Percentiles rank a stretch among this genome's conserved stretches.
Conservation (phyloP, 1,140 invertebrate genomes). For the Drosophila bocki region DNA sequence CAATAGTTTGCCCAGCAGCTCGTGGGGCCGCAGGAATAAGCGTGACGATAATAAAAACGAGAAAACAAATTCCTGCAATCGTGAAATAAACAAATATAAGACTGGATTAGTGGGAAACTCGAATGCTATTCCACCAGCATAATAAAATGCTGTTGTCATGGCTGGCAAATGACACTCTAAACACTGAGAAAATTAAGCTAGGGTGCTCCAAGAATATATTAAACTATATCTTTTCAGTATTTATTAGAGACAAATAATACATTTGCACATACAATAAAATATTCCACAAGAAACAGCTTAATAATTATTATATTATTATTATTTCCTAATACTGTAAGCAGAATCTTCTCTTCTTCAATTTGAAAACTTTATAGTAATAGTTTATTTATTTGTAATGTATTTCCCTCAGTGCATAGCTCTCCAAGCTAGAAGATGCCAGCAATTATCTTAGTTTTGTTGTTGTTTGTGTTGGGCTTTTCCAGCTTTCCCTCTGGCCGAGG, state of each 20-base stretch:
- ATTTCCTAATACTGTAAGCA: too few relatives aligned
- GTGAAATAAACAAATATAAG: conserved; percentile 17
- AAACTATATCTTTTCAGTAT: too few relatives aligned
- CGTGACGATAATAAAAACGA: conserved; percentile 84
- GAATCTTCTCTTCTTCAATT: not conserved
- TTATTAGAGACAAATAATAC: too few relatives aligned
- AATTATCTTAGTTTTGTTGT: conserved; percentile 31
- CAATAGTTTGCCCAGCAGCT: conserved; percentile 81
- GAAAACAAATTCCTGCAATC: conserved; percentile 79
- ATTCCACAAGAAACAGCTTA: too few relatives aligned
- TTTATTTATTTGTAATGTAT: too few relatives aligned
- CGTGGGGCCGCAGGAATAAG: conserved; percentile 83
- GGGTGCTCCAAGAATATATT: too few relatives aligned
- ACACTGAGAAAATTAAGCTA: not conserved
- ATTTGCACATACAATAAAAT: too few relatives aligned
- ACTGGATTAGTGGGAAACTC: conserved; percentile 1
- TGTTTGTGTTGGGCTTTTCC: conserved; percentile 6
- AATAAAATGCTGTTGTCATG: conserved; percentile 13
- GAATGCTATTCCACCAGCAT: not conserved
- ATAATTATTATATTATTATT: too few relatives aligned
- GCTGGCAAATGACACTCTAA: not conserved
- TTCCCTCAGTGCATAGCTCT: not conserved
- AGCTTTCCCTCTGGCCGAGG: conserved; percentile 28
- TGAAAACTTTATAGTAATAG: not conserved
- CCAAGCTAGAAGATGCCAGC: conserved; percentile 10